Base-by-base conservation (phyloP, 2,113 vertebrate genomes). In the Benthochromis sp. region DNA sequence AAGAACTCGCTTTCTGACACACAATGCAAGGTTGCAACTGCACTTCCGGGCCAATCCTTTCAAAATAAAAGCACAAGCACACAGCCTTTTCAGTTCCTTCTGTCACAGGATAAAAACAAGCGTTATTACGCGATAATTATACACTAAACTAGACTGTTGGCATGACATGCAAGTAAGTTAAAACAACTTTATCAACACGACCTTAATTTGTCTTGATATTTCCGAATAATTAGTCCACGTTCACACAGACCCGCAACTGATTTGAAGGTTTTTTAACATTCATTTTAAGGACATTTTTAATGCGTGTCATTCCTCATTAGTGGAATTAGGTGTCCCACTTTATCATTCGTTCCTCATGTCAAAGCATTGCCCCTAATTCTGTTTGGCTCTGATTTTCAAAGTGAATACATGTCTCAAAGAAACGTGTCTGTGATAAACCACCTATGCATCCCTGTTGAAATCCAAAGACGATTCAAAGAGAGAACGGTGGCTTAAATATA, bases 51-150 rank as follows among this genome's bases (percentile, higher is more conserved):
- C 2, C 6, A 4, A 7, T 4, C 16, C 54, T 34, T 81, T 84
- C 89, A 91, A 1, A 90, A 86, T 87, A 89, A 93, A 91, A 91
- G 80, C 71, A 55, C 43, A 16, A 9, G 3, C 31, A 31, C 27
- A 11, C 3, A 11, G 6, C 5, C 43, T 45, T 73, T 78, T 29
- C 7, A 24, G 6, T 54, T 53, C 24, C 21, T 27, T 17, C 6
- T 38, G 45, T 40, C 9, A 53, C 45, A 27, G n/a, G 21, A 50
- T 38, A 40, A 71, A 27, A 83, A 31, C 16, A 19, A 5, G 24
- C 6, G 24, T 31, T 50, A 78, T 29, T 50, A 27, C 43, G 6
- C 16, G 7, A 76, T 12, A 50, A 5, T 76, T 47, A 29, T 31
- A 27, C 47, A 52, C 45, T 50, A 52, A 52, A 52, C 11, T 31